Percentiles rank a stretch among this genome's conserved stretches.
These are phyloP conservation scores for Antigone vipio DNA, from an alignment of 2,113 vertebrate genomes.

Conservation along the genomic window DNA sequence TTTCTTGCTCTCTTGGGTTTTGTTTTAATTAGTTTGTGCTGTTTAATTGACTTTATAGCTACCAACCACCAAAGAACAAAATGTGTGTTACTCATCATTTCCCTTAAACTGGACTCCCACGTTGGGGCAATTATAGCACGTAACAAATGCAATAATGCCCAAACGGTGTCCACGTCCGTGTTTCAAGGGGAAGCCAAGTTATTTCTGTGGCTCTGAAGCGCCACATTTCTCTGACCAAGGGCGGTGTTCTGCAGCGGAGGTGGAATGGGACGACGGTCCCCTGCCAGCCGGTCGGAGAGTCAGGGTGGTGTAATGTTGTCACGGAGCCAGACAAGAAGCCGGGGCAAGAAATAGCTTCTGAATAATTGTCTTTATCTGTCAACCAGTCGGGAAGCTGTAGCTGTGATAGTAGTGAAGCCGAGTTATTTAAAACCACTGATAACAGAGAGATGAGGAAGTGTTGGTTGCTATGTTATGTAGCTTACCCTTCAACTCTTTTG, in stretches of 20 bases:
- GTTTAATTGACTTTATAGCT: background rate
- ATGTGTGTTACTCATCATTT: rapidly evolving
- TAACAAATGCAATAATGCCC: background rate
- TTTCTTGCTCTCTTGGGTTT: background rate
- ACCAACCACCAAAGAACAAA: background rate
- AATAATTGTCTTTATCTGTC: background rate
- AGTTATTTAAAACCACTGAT: constrained; percentile 1
- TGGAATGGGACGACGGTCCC: background rate
- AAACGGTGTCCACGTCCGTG: rapidly evolving
- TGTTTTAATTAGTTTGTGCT: background rate
- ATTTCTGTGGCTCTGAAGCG: background rate
- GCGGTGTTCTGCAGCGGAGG: background rate
- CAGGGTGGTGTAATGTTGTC: background rate
- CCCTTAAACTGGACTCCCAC: rapidly evolving
- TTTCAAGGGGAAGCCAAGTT: background rate
- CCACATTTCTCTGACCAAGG: background rate
- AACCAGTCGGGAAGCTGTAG: background rate
- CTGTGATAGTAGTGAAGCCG: background rate
- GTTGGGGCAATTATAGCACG: rapidly evolving
- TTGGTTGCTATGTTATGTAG: background rate
- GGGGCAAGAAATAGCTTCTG: background rate
- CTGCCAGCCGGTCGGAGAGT: background rate
- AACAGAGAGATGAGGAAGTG: background rate
- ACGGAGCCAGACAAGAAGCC: background rate
- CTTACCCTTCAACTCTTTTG: background rate